Evolutionary conservation across 2,888 invertebrate species (phyloP).

Genomic region (Diaphora mendica): DNA sequence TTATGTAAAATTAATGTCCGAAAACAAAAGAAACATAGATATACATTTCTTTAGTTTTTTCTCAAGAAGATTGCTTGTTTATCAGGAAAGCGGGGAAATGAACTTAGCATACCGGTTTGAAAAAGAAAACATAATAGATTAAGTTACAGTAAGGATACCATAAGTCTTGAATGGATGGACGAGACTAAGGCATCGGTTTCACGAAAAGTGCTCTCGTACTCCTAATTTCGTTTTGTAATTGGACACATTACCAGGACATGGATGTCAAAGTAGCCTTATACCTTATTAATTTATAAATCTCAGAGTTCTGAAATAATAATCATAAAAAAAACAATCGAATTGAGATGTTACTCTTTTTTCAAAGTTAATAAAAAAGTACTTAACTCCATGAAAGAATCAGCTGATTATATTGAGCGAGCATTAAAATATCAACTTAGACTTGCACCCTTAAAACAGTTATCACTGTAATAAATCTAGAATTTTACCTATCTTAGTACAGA

Average conservation of each 20-base stretch:
- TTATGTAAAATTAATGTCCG: neutral
- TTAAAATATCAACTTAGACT: neutral
- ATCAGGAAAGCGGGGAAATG: slow-evolving; percentile 26
- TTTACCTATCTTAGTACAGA: neutral
- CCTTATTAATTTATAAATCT: neutral
- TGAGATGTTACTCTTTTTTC: too few species aligned
- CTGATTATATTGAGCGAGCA: neutral
- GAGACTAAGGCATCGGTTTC: too few species aligned
- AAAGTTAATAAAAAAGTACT: too few species aligned
- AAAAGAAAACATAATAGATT: slow-evolving; percentile 1
- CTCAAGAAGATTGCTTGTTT: slow-evolving; percentile 19
- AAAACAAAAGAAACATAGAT: neutral
- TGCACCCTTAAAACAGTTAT: neutral
- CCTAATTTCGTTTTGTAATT: too few species aligned
- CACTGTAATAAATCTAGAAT: neutral
- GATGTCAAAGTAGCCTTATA: too few species aligned
- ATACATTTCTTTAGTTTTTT: neutral
- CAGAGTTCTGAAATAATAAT: too few species aligned
- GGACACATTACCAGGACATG: too few species aligned
- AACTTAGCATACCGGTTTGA: slow-evolving; percentile 46
- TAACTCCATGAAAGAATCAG: neutral
- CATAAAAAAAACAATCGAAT: too few species aligned
- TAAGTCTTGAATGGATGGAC: neutral
- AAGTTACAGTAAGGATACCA: neutral
- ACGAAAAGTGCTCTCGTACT: too few species aligned